Percentiles rank a stretch among this genome's conserved stretches.
These are phyloP conservation scores for Phasia obesa DNA, from an alignment of 2,888 invertebrate genomes.

Conservation along the genomic window DNA sequence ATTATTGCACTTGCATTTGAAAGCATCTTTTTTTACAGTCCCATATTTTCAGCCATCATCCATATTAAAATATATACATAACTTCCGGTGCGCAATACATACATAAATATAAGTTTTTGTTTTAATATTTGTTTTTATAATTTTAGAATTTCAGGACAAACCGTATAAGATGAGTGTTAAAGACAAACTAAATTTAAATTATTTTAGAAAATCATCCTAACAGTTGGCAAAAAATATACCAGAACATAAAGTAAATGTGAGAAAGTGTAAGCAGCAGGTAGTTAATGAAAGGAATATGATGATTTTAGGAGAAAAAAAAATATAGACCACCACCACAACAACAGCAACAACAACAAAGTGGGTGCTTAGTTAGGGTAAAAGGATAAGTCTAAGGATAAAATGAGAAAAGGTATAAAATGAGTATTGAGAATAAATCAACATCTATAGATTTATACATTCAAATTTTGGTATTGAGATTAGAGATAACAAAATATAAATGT, in stretches of 20 bases:
- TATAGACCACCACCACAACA: neutral
- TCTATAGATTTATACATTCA: too few species aligned
- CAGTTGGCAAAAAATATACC: conserved; percentile 36
- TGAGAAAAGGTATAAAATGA: too few species aligned
- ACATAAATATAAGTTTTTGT: neutral
- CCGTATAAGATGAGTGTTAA: conserved; percentile 56
- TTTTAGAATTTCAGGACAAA: neutral
- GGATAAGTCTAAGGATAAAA: neutral
- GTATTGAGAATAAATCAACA: neutral
- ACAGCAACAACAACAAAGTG: conserved; percentile 12
- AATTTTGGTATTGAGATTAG: too few species aligned
- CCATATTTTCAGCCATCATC: conserved; percentile 11
- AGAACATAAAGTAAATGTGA: conserved; percentile 21
- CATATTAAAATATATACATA: conserved; percentile 12
- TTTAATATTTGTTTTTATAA: neutral
- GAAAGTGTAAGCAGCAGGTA: conserved; percentile 44
- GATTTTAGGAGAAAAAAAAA: neutral
- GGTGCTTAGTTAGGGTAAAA: neutral
- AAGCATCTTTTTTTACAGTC: neutral
- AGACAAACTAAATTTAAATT: conserved; percentile 57
- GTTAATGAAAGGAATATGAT: conserved; percentile 9
- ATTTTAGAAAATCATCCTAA: conserved; percentile 26
- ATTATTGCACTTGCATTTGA: too few species aligned
- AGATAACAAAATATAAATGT: too few species aligned
- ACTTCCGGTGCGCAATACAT: conserved; percentile 39